Conservation (phyloP, 2,888 invertebrate species). For the Monopis laevigella region DNA sequence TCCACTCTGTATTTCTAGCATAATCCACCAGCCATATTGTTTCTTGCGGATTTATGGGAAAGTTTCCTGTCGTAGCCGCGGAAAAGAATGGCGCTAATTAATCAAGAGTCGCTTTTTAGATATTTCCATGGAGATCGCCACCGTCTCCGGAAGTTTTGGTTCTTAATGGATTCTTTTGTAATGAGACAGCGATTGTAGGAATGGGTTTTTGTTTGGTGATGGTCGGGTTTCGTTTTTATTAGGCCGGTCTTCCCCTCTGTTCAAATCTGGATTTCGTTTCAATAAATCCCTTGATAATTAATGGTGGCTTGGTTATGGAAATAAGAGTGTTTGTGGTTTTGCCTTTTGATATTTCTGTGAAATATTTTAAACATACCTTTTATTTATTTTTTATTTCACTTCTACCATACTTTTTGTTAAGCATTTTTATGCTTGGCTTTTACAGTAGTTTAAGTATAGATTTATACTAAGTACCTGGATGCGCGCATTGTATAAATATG, state of each 20-base stretch:
- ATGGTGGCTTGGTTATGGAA: constrained; percentile 28
- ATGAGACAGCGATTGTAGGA: constrained; percentile 37
- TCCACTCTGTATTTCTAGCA: too few relatives aligned
- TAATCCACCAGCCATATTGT: constrained; percentile 58
- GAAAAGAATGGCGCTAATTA: constrained; percentile 64
- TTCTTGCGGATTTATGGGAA: constrained; percentile 45
- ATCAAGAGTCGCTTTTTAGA: constrained; percentile 56
- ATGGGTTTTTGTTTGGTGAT: constrained; percentile 47
- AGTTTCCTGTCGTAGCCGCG: constrained; percentile 41
- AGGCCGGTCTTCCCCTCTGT: constrained; percentile 29
- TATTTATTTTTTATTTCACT: too few relatives aligned
- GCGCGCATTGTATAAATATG: too few relatives aligned
- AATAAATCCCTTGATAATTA: constrained; percentile 41
- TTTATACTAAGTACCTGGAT: too few relatives aligned
- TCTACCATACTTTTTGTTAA: too few relatives aligned
- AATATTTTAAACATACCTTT: too few relatives aligned
- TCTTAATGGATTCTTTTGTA: constrained; percentile 54
- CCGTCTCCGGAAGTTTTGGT: constrained; percentile 45
- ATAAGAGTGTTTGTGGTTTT: too few relatives aligned
- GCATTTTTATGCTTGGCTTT: too few relatives aligned
- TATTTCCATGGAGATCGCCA: constrained; percentile 57
- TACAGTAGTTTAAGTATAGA: too few relatives aligned
- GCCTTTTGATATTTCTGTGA: too few relatives aligned
- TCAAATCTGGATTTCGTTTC: constrained; percentile 11
- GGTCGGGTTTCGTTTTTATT: constrained; percentile 34